Evolutionary conservation across 2,797 vertebrate species (phyloP).

Genomic region (Hyperoplus immaculatus): DNA sequence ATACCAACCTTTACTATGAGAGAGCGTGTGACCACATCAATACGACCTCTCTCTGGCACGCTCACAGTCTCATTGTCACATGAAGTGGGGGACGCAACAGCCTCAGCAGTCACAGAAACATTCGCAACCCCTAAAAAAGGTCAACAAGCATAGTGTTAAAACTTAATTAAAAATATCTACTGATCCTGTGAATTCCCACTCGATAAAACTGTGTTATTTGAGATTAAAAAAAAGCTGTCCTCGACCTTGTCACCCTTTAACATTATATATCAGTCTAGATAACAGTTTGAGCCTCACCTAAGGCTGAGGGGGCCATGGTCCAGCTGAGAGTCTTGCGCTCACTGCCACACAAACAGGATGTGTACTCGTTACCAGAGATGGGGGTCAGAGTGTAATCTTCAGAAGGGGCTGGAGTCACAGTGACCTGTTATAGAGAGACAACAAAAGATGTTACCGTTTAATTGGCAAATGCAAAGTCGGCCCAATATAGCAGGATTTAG

Average conservation of each 20-base stretch:
- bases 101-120: slow-evolving; percentile 84
- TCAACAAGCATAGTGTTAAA: neutral
- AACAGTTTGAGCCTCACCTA: slow-evolving; percentile 68
- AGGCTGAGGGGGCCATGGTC: slow-evolving; percentile 63
- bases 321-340: slow-evolving; percentile 78
- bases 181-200: no score
- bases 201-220: no score
- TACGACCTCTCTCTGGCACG: slow-evolving; percentile 81
- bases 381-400: slow-evolving; percentile 68
- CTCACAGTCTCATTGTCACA: slow-evolving; percentile 81
- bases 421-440: slow-evolving; percentile 66
- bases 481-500: neutral
- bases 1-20: slow-evolving; percentile 79
- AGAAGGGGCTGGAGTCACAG: slow-evolving; percentile 63
- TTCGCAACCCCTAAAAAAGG: slow-evolving; percentile 80
- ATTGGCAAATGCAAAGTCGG: no score
- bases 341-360: slow-evolving; percentile 77
- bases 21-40: slow-evolving; percentile 76
- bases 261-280: neutral
- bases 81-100: slow-evolving; percentile 64
- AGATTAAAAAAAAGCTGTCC: no score
- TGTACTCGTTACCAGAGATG: slow-evolving; percentile 52
- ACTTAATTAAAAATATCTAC: neutral
- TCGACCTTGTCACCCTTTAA: neutral
- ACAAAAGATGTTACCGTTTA: neutral